Conservation (phyloP, 2,888 invertebrate species). For the Acrobasis repandana region DNA sequence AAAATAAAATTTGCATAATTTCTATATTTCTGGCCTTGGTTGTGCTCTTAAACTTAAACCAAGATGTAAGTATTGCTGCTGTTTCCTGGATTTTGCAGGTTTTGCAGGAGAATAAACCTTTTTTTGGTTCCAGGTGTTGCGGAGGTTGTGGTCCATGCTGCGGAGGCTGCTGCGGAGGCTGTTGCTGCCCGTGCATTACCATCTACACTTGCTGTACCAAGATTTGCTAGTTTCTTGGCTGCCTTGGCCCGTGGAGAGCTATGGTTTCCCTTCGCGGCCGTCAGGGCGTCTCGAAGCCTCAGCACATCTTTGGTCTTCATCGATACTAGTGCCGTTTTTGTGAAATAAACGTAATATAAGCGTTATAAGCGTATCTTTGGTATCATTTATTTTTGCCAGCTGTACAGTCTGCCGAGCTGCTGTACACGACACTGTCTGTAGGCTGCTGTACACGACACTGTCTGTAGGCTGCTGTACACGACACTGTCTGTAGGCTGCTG, state of each 20-base stretch:
- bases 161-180: conserved; percentile 36
- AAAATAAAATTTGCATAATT: too few species aligned
- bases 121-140: conserved; percentile 53
- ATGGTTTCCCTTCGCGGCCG: conserved; percentile 6
- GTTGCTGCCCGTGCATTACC: conserved; percentile 43
- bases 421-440: too few species aligned
- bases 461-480: too few species aligned
- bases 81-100: too few species aligned
- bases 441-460: too few species aligned
- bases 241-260: conserved; percentile 7
- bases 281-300: background rate
- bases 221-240: conserved; percentile 27
- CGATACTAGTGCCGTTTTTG: conserved; percentile 28
- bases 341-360: conserved; percentile 31
- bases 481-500: too few species aligned
- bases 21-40: conserved; percentile 18
- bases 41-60: conserved; percentile 35
- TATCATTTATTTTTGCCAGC: background rate
- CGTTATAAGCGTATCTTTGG: conserved; percentile 29
- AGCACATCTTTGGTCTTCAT: background rate
- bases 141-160: conserved; percentile 53
- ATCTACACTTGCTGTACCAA: conserved; percentile 41
- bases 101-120: background rate
- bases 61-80: conserved; percentile 46
- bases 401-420: too few species aligned